These are phyloP conservation scores for Lasioglossum zephyrum DNA, from an alignment of 2,888 invertebrate genomes.

Conservation along the genomic window DNA sequence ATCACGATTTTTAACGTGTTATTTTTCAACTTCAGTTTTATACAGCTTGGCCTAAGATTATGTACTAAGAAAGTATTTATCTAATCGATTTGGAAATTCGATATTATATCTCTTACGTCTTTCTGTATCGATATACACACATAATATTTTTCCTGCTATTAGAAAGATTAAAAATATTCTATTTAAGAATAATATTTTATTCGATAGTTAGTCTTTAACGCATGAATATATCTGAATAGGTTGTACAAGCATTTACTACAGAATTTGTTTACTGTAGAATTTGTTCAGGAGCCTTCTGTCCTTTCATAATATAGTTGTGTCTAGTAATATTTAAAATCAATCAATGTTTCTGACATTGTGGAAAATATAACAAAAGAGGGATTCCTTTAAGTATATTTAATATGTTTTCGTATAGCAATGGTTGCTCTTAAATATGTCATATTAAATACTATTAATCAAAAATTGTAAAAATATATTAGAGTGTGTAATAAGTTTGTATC, in stretches of 20 bases:
- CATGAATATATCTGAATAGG: background rate
- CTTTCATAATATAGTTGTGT: background rate
- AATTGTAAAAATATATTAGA: background rate
- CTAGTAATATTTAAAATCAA: background rate
- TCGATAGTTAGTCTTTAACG: background rate
- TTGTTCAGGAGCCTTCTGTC: background rate
- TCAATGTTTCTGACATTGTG: background rate
- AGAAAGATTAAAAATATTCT: background rate
- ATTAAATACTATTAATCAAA: background rate
- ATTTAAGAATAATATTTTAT: background rate
- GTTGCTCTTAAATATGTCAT: background rate
- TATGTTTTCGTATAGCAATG: background rate
- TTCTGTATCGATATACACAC: background rate
- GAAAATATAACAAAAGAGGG: background rate
- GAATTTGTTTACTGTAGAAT: background rate
- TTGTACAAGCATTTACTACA: background rate
- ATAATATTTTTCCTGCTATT: background rate
- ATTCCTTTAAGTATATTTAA: background rate
- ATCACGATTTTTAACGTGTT: background rate
- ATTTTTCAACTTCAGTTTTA: background rate
- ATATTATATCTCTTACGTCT: slow-evolving; percentile 8
- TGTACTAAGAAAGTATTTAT: background rate
- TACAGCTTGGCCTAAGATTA: background rate
- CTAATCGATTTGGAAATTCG: slow-evolving; percentile 1
- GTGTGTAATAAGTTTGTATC: background rate